Percentiles rank a stretch among this genome's conserved stretches.
phyloP scores from a whole-genome alignment of 2,888 invertebrate genomes.

The Cephalotes varians region DNA sequence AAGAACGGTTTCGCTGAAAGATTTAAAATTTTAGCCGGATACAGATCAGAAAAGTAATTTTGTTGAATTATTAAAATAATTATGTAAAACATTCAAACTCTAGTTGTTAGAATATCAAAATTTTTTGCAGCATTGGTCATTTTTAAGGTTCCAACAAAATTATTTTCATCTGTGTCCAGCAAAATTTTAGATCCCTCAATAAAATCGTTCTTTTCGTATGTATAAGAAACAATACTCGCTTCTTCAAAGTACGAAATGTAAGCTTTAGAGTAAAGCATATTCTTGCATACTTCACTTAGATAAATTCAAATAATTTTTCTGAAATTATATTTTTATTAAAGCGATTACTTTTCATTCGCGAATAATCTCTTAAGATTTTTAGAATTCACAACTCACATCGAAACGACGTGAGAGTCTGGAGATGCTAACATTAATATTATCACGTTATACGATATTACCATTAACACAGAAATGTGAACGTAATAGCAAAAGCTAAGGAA shows the following conservation, averaged over 20 bases:
- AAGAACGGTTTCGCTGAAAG: too few relatives aligned
- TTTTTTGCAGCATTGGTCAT: too few relatives aligned
- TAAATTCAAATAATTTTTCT: background rate
- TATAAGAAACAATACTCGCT: background rate
- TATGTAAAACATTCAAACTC: too few relatives aligned
- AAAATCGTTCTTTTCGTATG: too few relatives aligned
- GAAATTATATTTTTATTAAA: constrained; percentile 26
- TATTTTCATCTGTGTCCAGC: too few relatives aligned
- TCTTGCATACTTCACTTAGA: background rate
- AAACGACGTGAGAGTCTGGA: background rate
- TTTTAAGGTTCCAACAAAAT: too few relatives aligned
- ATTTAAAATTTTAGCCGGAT: too few relatives aligned
- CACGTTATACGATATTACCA: background rate
- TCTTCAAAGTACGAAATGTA: constrained; percentile 6
- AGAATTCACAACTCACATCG: background rate
- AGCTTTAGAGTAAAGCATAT: background rate
- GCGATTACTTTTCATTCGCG: background rate
- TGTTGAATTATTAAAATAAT: too few relatives aligned
- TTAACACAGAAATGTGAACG: constrained; percentile 24
- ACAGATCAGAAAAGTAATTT: too few relatives aligned
- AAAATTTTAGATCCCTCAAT: too few relatives aligned
- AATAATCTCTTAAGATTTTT: constrained; percentile 9
- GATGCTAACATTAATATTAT: constrained; percentile 28
- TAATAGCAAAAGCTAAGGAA: constrained; percentile 2
- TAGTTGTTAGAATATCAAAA: too few relatives aligned